phyloP scores from a whole-genome alignment of 2,888 invertebrate species.

The Coenonympha glycerion region DNA sequence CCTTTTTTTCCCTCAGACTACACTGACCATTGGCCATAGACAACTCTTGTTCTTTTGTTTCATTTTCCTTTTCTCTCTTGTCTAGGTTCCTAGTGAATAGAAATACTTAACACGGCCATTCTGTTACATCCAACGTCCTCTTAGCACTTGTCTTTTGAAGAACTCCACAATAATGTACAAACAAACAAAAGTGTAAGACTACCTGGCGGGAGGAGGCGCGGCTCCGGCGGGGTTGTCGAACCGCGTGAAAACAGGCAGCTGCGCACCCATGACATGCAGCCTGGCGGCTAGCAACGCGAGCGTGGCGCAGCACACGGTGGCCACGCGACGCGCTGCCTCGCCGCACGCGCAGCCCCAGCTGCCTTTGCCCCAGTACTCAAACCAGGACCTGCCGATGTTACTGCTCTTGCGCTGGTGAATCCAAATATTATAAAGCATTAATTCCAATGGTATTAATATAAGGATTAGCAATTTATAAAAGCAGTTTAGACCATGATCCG shows the following conservation, averaged over 20 bases:
- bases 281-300: slow-evolving; percentile 87
- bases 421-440: background rate
- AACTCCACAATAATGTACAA: too few relatives aligned
- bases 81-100: too few relatives aligned
- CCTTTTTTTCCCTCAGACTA: too few relatives aligned
- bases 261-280: slow-evolving; percentile 96
- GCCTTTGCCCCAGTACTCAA: slow-evolving; percentile 67
- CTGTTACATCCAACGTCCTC: too few relatives aligned
- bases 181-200: background rate
- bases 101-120: too few relatives aligned
- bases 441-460: background rate
- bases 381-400: slow-evolving; percentile 57
- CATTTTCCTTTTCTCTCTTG: too few relatives aligned
- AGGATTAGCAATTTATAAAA: too few relatives aligned
- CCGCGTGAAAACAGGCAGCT: slow-evolving; percentile 95
- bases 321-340: slow-evolving; percentile 84
- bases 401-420: slow-evolving; percentile 51
- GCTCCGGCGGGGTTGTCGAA: slow-evolving; percentile 99
- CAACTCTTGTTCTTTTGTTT: too few relatives aligned
- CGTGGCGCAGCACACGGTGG: slow-evolving; percentile 87
- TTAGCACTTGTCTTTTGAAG: too few relatives aligned
- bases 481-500: too few relatives aligned
- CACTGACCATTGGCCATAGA: too few relatives aligned
- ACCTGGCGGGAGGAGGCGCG: slow-evolving; percentile 82
- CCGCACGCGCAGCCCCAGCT: slow-evolving; percentile 70